A percentile compares a stretch with the other conserved stretches of the same genome.
Conservation (phyloP, 2,888 invertebrate species). For the Parnassius orleans region DNA sequence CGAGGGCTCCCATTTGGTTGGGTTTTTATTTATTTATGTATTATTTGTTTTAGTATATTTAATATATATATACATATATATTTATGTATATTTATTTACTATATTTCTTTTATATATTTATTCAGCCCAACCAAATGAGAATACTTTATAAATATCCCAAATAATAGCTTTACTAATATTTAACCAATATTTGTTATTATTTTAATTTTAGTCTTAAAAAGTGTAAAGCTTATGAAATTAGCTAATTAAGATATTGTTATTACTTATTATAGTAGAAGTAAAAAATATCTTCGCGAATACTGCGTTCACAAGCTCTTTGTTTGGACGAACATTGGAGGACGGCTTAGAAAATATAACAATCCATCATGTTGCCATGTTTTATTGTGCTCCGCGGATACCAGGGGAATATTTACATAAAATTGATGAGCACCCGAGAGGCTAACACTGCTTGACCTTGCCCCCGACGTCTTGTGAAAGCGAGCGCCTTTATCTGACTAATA, state of each 20-base stretch:
- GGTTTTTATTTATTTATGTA: no score
- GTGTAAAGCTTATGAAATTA: neutral
- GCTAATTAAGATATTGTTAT: constrained; percentile 8
- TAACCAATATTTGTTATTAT: no score
- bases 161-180: no score
- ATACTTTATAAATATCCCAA: no score
- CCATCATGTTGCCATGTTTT: constrained; percentile 65
- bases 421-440: constrained; percentile 64
- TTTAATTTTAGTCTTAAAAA: neutral
- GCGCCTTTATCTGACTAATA: constrained; percentile 45
- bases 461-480: constrained; percentile 50
- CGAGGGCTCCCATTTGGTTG: no score
- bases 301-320: constrained; percentile 25
- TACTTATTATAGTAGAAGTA: neutral
- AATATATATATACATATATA: no score
- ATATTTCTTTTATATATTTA: no score
- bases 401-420: constrained; percentile 73
- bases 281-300: constrained; percentile 8
- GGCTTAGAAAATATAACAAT: constrained; percentile 57
- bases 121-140: no score
- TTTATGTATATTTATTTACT: no score
- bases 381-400: constrained; percentile 63
- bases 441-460: constrained; percentile 65
- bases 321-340: constrained; percentile 25
- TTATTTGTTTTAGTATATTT: no score